phyloP scores from a whole-genome alignment of 2,888 invertebrate genomes.

The Epirrhoe alternata region DNA sequence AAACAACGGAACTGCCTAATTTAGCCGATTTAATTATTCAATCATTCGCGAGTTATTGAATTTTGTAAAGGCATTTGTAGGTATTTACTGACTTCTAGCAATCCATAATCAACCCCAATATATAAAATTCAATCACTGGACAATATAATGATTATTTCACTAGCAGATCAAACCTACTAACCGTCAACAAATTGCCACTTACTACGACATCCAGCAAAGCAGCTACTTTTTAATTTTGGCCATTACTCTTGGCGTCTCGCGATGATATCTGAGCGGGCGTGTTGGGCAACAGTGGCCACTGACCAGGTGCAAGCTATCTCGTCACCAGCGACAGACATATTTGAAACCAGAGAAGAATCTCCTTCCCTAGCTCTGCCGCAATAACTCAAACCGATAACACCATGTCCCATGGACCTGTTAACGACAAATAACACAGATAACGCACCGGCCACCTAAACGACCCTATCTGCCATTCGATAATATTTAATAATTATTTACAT shows the following conservation, averaged over 20 bases:
- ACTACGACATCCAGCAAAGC: constrained; percentile 1
- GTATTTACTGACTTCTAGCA: too few species aligned
- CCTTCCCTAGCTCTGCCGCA: constrained; percentile 53
- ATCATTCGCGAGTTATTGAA: constrained; percentile 53
- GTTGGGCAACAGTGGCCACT: constrained; percentile 49
- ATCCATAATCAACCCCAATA: too few species aligned
- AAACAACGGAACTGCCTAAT: constrained; percentile 58
- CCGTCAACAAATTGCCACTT: constrained; percentile 10
- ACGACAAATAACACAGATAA: constrained; percentile 83
- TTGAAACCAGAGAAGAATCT: constrained; percentile 72
- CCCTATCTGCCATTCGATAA: constrained; percentile 78
- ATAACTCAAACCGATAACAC: constrained; percentile 81
- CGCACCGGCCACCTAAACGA: constrained; percentile 79
- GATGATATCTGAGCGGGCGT: constrained; percentile 40
- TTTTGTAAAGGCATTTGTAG: too few species aligned
- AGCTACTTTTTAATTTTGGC: constrained; percentile 28
- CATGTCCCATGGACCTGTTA: constrained; percentile 72
- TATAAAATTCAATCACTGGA: too few species aligned
- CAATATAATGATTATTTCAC: constrained; percentile 38
- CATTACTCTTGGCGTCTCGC: constrained; percentile 24
- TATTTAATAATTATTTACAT: constrained; percentile 84
- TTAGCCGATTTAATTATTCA: constrained; percentile 71
- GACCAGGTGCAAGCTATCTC: constrained; percentile 61
- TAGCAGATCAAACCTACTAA: constrained; percentile 19
- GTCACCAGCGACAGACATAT: constrained; percentile 54